A percentile compares a stretch with the other conserved stretches of the same genome.
These are phyloP conservation scores for Scophthalmus maximus DNA, from an alignment of 2,113 vertebrate species.

Conservation along the genomic window DNA sequence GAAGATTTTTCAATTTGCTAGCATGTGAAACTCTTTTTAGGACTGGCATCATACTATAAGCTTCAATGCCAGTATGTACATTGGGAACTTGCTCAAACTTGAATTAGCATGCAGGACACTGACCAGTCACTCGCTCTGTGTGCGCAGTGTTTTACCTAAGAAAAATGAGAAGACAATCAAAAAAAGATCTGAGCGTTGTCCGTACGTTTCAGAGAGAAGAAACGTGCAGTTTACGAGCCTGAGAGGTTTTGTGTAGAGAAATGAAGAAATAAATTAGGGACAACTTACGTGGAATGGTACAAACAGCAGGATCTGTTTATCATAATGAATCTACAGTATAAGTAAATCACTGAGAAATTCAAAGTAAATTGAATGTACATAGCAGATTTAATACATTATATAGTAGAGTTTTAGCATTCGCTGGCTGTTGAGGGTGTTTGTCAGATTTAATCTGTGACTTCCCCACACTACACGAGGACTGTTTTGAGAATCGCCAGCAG, in stretches of 20 bases:
- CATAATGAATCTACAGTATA: not conserved
- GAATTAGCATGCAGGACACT: not conserved
- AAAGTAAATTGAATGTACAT: not conserved
- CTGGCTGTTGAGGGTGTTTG: slow-evolving; percentile 1
- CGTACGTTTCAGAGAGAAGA: not conserved
- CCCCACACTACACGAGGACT: not conserved
- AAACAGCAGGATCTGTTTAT: not conserved
- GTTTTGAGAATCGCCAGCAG: not conserved
- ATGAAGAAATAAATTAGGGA: not conserved
- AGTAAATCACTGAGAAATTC: not conserved
- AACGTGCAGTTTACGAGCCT: not conserved
- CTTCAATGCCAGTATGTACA: not conserved
- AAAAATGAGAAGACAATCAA: too few species aligned
- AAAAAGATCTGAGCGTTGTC: not conserved
- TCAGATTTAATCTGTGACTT: slow-evolving; percentile 5
- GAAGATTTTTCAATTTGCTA: too few species aligned
- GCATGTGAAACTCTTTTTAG: not conserved
- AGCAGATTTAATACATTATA: not conserved
- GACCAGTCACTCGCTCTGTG: too few species aligned
- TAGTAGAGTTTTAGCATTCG: not conserved
- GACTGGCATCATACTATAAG: not conserved
- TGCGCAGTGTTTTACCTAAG: not conserved
- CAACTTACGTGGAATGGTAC: not conserved
- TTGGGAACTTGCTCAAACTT: not conserved
- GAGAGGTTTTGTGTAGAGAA: not conserved